Evolutionary conservation across 2,888 invertebrate species (phyloP), one percentile per base, ranked within the genome.

Genomic region (Eustalomyia histrio): DNA sequence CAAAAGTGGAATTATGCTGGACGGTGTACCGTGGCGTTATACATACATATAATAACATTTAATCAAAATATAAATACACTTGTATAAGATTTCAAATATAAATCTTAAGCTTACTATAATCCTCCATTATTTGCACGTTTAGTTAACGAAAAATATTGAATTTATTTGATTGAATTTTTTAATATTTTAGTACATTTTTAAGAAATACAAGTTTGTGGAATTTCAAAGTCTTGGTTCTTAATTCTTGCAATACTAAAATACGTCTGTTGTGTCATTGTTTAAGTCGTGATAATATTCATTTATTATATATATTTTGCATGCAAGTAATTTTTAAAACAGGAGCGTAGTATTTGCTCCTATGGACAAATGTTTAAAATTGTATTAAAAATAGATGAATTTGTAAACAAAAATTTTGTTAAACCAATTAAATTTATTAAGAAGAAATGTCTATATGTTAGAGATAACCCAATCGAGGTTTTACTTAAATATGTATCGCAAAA

Each of bases 221-320:
- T 14, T 35, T 35, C 14, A 18, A 35, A 64, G 35, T 52, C n/a
- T n/a, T 43, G n/a, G 7, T 53, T 17, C 53, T 39, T 61, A 61
- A n/a, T 61, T 55, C 53, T 68, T 53, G 18, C 47, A 68, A 75
- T 29, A 61, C 61, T 61, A 21, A 33, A 33, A 43, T 10, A 53
- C 18, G 16, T 29, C 6, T 12, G n/a, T 60, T 72, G 29, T 53
- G 33, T 61, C 16, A 43, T 29, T 35, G n/a, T 63, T 47, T 72
- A 58, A 39, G 65, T 61, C 8, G 1, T 58, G 12, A 78, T 35
- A 64, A 63, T 60, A 16, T 65, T 35, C 17, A 16, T 53, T 29
- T 29, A 6, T 29, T 64, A 58, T 58, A 12, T 39, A 21, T 68
- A 33, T 58, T 58, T 58, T 64, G 10, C n/a, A 29, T 65, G 24